Evolutionary conservation across 2,797 vertebrate species (phyloP), one percentile per base, ranked within the genome.

Genomic region (Ptychadena robeensis): DNA sequence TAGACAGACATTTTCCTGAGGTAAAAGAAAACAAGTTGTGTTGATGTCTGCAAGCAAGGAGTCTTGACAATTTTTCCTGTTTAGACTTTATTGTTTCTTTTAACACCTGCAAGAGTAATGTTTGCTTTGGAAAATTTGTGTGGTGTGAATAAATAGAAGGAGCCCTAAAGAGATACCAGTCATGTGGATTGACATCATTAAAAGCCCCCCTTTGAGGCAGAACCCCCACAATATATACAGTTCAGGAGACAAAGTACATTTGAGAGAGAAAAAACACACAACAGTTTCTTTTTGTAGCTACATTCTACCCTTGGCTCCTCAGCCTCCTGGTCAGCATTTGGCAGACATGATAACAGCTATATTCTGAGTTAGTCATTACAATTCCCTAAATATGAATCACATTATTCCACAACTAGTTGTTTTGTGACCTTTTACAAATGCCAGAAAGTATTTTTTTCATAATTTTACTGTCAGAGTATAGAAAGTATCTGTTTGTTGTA

Each of bases 351-450:
- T 28, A 69, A 76, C 67, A 65, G 40, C 71, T 74, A 57, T 61
- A 63, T 44, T 63, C 73, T 76, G 69, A 83, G 72, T 79, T 83
- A 83, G 76, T 83, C 82, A 79, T 61, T 73, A 79, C 65, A 79
- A 83, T 67, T 73, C 75, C 32, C 61, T 66, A 73, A 83, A 83
- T 72, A 53, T 78, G 75, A 83, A 67, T 79, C 76, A 74, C 31
- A 38, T 37, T 73, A 81, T 81, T 81, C 80, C 71, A 81, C 73
- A 73, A 83, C 82, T 73, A 66, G 44, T 83, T 70, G 28, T 79
- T 73, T 79, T 73, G 7, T 83, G 76, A 83, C 82, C 76, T 83
- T 83, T 83, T 31, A 73, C 11, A 83, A 59, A 73, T 73, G 82
- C 76, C 82, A 83, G 66, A 18, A 66, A 44, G 53, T 37, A 38